phyloP scores from a whole-genome alignment of 2,888 invertebrate genomes.

The Euproctis similis region DNA sequence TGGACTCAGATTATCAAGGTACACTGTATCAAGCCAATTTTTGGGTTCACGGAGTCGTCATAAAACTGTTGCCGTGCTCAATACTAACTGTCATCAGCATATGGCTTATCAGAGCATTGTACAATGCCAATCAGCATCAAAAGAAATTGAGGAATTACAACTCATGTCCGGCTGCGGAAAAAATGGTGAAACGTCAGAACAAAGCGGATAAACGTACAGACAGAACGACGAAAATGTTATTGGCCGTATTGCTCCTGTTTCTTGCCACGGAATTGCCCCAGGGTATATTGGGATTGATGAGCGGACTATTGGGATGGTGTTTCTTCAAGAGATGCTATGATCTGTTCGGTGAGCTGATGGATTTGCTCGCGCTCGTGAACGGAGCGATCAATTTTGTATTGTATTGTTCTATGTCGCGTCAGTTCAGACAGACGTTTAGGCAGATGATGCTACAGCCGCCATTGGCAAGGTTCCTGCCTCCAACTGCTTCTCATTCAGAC shows the following conservation, averaged over 20 bases:
- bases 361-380: slow-evolving; percentile 91
- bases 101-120: slow-evolving; percentile 82
- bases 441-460: slow-evolving; percentile 81
- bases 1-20: slow-evolving; percentile 74
- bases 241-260: slow-evolving; percentile 90
- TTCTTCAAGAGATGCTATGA: slow-evolving; percentile 89
- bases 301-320: slow-evolving; percentile 79
- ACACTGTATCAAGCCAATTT: slow-evolving; percentile 82
- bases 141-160: slow-evolving; percentile 81
- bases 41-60: slow-evolving; percentile 87
- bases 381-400: slow-evolving; percentile 95
- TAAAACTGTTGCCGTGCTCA: slow-evolving; percentile 87
- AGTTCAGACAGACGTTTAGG: slow-evolving; percentile 89
- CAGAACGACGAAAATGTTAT: slow-evolving; percentile 91
- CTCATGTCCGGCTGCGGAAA: slow-evolving; percentile 67
- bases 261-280: slow-evolving; percentile 93
- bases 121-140: slow-evolving; percentile 84
- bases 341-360: slow-evolving; percentile 89
- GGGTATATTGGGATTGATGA: slow-evolving; percentile 82
- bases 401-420: slow-evolving; percentile 95
- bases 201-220: slow-evolving; percentile 86
- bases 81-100: slow-evolving; percentile 83
- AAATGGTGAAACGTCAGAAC: slow-evolving; percentile 60
- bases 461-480: slow-evolving; percentile 76
- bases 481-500: slow-evolving; percentile 76